Base-by-base conservation (phyloP, 2,888 invertebrate genomes). In the Magallana nippona region DNA sequence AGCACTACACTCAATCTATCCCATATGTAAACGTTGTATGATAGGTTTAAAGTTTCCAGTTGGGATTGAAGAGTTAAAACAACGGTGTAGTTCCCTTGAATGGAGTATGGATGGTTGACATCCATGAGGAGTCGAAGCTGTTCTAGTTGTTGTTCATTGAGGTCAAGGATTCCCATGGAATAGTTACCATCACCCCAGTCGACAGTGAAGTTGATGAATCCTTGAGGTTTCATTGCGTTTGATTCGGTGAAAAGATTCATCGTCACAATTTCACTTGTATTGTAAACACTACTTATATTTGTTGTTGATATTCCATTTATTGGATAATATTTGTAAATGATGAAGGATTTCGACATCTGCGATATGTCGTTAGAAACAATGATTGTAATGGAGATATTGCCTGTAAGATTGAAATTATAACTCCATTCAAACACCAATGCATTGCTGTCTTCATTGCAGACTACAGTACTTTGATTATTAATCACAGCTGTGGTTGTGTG, bases 51-150 rank as follows among this genome's bases (percentile, higher is more conserved):
- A 11, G 57, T n/a, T 10, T 57, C n/a, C 10, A 79, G 10, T 13
- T 8, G 56, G 1, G 56, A 57, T 17, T 15, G 22, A n/a, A 79
- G 55, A 79, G 57, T 56, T 11, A 57, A 5, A 58, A 17, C 19
- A 57, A 79, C 79, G 10, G 79, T 79, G 79, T 79, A 79, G 22
- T 79, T 79, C 57, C 79, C 79, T 56, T 79, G 79, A 57, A 57
- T 56, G 27, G 27, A 57, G 57, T 79, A 79, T 19, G 27, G 19
- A 78, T 78, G 78, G 1, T 44, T 10, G n/a, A 78, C 13, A n/a
- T 10, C 10, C 10, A 1, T 0, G 10, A 17, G 22, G 15, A 13
- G 22, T 1, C 10, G 1, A 10, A n/a, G 27, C 10, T 56, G 1
- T 44, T 5, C 10, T 44, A 44, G 44, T 19, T 17, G 10, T 19